phyloP scores from a whole-genome alignment of 92 coral and sea anemone species.

The Desmophyllum pertusum region DNA sequence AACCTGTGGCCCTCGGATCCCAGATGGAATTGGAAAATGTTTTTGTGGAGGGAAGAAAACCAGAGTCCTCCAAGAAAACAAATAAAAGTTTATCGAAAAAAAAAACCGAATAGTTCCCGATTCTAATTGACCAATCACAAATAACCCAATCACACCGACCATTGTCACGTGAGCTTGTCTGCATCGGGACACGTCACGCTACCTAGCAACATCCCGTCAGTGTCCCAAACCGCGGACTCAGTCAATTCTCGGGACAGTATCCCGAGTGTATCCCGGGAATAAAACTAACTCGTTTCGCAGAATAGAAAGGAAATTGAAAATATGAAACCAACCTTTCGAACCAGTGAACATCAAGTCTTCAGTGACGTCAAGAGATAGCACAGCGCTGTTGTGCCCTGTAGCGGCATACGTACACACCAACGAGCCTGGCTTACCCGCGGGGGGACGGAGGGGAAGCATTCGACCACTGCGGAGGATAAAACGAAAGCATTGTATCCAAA shows the following conservation, averaged over 20 bases:
- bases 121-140: too few species aligned
- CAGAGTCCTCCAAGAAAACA: too few species aligned
- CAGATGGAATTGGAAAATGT: too few species aligned
- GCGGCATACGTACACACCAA: slow-evolving; percentile 96
- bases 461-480: slow-evolving; percentile 75
- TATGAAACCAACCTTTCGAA: slow-evolving; percentile 78
- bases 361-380: slow-evolving; percentile 88
- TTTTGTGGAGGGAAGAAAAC: too few species aligned
- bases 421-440: slow-evolving; percentile 92
- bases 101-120: too few species aligned
- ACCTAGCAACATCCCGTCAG: neutral
- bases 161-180: neutral
- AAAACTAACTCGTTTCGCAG: neutral
- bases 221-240: neutral
- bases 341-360: slow-evolving; percentile 95
- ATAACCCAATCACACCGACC: too few species aligned
- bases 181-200: neutral
- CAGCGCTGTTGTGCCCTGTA: slow-evolving; percentile 98
- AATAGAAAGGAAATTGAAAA: neutral
- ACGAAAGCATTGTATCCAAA: neutral
- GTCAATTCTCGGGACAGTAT: neutral
- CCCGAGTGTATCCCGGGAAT: too few species aligned
- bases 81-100: too few species aligned
- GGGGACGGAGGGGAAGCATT: slow-evolving; percentile 95
- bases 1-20: too few species aligned